A percentile compares a stretch with the other conserved stretches of the same genome.
Evolutionary conservation across 2,888 invertebrate species (phyloP).

Genomic region (Lepidonotus clava): DNA sequence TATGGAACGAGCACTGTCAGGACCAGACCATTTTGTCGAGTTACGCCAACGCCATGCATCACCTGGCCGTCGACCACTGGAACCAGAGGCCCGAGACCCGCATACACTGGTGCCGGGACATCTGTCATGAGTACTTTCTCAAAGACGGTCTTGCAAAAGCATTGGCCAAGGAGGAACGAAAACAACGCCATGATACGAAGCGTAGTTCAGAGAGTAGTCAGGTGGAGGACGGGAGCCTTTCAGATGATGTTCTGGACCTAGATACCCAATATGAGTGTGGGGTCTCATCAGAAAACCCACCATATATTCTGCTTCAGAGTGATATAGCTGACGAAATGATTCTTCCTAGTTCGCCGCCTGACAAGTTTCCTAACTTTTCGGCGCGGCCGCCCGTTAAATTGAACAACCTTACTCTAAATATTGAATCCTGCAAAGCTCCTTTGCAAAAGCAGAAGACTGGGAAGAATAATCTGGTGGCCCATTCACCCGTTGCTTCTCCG

Average conservation of each 20-base stretch:
- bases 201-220: constrained; percentile 23
- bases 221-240: not conserved
- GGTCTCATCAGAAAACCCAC: not conserved
- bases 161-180: not conserved
- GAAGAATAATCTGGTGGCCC: not conserved
- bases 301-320: not conserved
- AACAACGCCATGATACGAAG: not conserved
- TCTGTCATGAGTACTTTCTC: constrained; percentile 74
- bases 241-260: not conserved
- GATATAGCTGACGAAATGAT: not conserved
- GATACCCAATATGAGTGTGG: not conserved
- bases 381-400: not conserved
- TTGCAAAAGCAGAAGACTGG: not conserved
- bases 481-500: not conserved
- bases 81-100: constrained; percentile 70
- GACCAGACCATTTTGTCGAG: constrained; percentile 69
- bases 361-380: not conserved
- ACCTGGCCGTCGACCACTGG: constrained; percentile 78
- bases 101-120: constrained; percentile 75
- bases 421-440: not conserved
- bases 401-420: not conserved
- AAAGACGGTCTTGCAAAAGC: constrained; percentile 24
- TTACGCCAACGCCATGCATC: constrained; percentile 79
- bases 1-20: constrained; percentile 76
- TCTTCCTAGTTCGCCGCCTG: not conserved